Evolutionary conservation across 2,888 invertebrate species (phyloP).

Genomic region (Melanophora roralis): DNA sequence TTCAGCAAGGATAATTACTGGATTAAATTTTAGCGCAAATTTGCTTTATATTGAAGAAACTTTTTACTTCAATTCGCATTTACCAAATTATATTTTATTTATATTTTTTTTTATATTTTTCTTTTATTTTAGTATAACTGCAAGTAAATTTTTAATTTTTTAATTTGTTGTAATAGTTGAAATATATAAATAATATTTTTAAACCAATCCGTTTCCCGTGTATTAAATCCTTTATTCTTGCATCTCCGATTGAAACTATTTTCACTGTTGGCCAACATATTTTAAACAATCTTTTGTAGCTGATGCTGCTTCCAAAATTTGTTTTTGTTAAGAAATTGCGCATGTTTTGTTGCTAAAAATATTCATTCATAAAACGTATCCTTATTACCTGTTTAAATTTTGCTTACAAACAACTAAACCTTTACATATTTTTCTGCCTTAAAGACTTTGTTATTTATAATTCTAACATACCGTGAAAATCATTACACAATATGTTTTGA

Average conservation of each 20-base stretch:
- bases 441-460: neutral
- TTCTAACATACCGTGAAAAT: too few species aligned
- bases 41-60: too few species aligned
- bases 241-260: slow-evolving; percentile 13
- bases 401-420: too few species aligned
- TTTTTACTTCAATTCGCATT: neutral
- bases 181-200: neutral
- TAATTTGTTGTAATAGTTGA: neutral
- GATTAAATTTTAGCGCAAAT: too few species aligned
- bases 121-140: too few species aligned
- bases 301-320: slow-evolving; percentile 16
- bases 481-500: too few species aligned
- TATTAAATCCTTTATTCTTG: neutral
- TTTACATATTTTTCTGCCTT: neutral
- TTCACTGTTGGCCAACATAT: neutral
- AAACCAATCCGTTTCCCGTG: neutral
- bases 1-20: too few species aligned
- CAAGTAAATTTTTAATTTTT: too few species aligned
- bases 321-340: slow-evolving; percentile 20
- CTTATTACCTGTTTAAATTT: neutral
- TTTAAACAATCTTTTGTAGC: slow-evolving; percentile 19
- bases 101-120: neutral
- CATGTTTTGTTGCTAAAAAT: slow-evolving; percentile 46
- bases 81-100: neutral
- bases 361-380: slow-evolving; percentile 54